phyloP scores from a whole-genome alignment of 2,888 invertebrate species.

The Cheilosia pagana region DNA sequence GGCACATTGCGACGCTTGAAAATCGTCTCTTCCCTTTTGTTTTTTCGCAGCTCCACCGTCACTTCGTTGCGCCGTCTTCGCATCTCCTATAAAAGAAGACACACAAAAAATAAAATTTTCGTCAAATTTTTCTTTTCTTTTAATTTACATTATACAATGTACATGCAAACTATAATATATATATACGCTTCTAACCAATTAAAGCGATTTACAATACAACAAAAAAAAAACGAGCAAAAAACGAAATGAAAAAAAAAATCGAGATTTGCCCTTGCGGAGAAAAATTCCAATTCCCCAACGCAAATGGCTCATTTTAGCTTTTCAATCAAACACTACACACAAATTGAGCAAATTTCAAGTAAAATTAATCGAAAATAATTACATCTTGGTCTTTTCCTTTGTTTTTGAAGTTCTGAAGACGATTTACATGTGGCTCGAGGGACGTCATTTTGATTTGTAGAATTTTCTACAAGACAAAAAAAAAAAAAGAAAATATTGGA shows the following conservation, averaged over 20 bases:
- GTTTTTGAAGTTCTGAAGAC: conserved; percentile 98
- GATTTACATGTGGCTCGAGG: conserved; percentile 85
- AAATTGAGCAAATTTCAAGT: conserved; percentile 34
- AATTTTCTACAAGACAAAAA: conserved; percentile 64
- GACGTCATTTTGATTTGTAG: conserved; percentile 79
- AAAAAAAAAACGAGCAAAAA: conserved; percentile 32
- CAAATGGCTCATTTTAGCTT: conserved; percentile 22
- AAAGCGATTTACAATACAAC: conserved; percentile 20
- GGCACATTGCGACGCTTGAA: conserved; percentile 98
- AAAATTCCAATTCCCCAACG: conserved; percentile 48
- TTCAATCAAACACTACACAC: conserved; percentile 10
- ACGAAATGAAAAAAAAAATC: conserved; percentile 48
- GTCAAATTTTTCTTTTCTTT: background rate
- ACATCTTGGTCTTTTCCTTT: conserved; percentile 99
- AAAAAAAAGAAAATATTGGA: conserved; percentile 63
- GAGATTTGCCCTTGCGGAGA: conserved; percentile 53
- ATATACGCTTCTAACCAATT: conserved; percentile 37
- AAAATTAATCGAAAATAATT: conserved; percentile 84
- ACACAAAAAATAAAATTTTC: conserved; percentile 24
- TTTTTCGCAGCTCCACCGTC: conserved; percentile 98
- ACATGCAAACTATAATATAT: conserved; percentile 1
- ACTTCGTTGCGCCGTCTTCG: conserved; percentile 98
- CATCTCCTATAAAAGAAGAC: conserved; percentile 90
- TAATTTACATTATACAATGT: conserved; percentile 17
- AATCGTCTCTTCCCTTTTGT: conserved; percentile 98